These are phyloP conservation scores for Lapara coniferarum DNA, from an alignment of 2,888 invertebrate species.

Conservation along the genomic window DNA sequence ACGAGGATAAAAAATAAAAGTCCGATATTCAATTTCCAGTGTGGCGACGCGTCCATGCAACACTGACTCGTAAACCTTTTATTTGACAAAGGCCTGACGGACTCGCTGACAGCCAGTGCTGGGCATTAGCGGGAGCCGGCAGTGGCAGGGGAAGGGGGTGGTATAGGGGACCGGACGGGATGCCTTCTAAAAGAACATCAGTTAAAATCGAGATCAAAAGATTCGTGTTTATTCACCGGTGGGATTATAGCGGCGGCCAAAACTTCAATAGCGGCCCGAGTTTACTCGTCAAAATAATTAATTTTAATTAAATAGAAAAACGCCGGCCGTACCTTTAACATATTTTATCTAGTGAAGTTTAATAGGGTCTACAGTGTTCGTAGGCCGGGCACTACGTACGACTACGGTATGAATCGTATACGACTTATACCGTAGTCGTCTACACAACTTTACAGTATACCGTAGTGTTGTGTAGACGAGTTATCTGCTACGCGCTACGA, in stretches of 20 bases:
- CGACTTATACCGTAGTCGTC: too few relatives aligned
- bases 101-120: neutral
- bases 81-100: neutral
- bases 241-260: neutral
- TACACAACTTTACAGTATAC: too few relatives aligned
- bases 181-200: neutral
- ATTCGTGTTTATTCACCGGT: neutral
- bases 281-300: neutral
- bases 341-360: neutral
- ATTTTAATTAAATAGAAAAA: neutral
- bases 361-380: neutral
- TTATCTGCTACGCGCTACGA: neutral
- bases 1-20: neutral
- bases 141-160: neutral
- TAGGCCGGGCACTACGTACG: neutral
- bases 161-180: too few relatives aligned
- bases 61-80: neutral
- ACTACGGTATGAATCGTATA: neutral
- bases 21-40: neutral
- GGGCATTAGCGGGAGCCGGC: neutral
- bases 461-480: neutral
- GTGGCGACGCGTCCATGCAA: neutral
- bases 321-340: neutral
- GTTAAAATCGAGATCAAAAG: slow-evolving; percentile 10
- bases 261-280: neutral